Evolutionary conservation across 2,797 vertebrate species (phyloP), one percentile per base, ranked within the genome.

Genomic region (Antennarius maculatus): DNA sequence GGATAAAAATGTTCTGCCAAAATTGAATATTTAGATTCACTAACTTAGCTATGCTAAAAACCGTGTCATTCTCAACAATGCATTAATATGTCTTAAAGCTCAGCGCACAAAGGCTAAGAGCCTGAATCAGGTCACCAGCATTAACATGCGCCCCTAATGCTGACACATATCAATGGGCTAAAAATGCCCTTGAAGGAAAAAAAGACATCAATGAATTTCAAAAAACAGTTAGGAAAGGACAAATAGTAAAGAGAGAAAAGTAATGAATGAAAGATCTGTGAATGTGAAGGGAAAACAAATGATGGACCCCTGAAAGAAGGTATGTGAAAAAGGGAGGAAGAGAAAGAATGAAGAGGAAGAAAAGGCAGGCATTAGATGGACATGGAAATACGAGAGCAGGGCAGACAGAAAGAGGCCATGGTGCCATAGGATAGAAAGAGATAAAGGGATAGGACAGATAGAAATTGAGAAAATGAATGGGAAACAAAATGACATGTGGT

Each of bases 201-300:
- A 53, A 67, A 62, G 50, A 67, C 76, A 70, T 68, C 79, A 82
- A 77, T 62, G 64, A 17, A 71, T 65, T 61, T 65, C 39, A 60
- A 66, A 78, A 60, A 66, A 56, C 37, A 41, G 17, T 28, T 5
- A 50, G 42, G 54, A 17, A 39, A 54, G 31, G 64, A 49, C 43
- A 39, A 31, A 41, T 16, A 18, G 14, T 45, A 54, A 55, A 55
- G 1, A 2, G 14, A 47, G 14, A 42, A 56, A 66, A 43, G 51
- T 14, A 57, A 69, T 76, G 71, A 84, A 81, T 74, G 45, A 62
- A 76, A 55, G 68, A 67, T 72, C 56, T 60, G 46, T 77, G 70
- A 72, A 78, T 72, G 66, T 60, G 23, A 34, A 16, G 50, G 42
- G 56, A 42, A 80, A 86, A 70, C 61, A 48, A 83, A 71, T 34